These are phyloP conservation scores for Parauchenoglanis ngamensis DNA, from an alignment of 2,797 vertebrate genomes.

Conservation along the genomic window DNA sequence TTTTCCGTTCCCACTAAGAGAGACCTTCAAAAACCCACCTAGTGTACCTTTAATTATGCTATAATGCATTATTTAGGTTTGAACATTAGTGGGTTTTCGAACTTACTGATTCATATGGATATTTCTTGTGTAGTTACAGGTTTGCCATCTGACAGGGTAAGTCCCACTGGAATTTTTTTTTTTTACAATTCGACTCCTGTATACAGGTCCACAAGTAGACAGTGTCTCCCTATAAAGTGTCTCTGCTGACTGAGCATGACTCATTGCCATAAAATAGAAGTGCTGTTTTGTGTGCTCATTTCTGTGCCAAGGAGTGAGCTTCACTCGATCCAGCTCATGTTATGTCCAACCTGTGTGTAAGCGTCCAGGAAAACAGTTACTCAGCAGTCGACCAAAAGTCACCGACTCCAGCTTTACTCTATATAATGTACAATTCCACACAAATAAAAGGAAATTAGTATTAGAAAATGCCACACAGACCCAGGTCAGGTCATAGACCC, in stretches of 20 bases:
- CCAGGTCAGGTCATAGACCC: too few species aligned
- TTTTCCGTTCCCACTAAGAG: too few species aligned
- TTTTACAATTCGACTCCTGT: not conserved
- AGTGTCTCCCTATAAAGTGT: not conserved
- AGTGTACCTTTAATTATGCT: not conserved
- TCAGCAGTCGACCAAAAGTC: not conserved
- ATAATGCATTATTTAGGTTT: not conserved
- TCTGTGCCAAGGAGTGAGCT: conserved; percentile 5
- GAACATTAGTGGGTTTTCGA: not conserved
- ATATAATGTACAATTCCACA: not conserved
- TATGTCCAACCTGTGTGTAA: not conserved
- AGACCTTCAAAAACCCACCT: too few species aligned
- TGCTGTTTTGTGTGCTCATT: not conserved
- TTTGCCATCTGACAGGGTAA: not conserved
- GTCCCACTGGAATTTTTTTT: not conserved
- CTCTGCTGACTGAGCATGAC: conserved; percentile 17
- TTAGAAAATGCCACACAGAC: not conserved
- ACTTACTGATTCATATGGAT: not conserved
- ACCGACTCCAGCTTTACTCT: not conserved
- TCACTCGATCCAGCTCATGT: not conserved
- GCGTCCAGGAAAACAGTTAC: not conserved
- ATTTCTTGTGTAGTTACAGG: not conserved
- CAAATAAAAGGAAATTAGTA: not conserved
- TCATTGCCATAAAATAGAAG: not conserved
- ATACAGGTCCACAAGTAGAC: not conserved